A percentile compares a stretch with the other conserved stretches of the same genome.
These are phyloP conservation scores for Tribolium castaneum DNA, from an alignment of 1,140 invertebrate species.

Conservation along the genomic window DNA sequence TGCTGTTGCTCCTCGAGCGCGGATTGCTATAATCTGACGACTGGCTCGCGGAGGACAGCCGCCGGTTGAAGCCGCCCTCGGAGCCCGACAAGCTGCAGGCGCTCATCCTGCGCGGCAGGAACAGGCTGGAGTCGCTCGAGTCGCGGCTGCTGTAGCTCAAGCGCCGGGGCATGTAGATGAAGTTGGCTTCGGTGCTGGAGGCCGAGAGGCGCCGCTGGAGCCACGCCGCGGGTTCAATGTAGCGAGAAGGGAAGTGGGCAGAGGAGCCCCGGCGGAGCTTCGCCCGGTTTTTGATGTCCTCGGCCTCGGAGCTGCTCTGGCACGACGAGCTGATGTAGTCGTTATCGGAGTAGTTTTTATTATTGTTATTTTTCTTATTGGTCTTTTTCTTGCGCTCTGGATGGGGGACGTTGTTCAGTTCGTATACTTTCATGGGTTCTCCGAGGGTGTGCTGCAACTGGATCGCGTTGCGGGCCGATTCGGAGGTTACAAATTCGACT, in stretches of 20 bases:
- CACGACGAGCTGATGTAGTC: conserved; percentile 69
- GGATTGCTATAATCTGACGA: conserved; percentile 64
- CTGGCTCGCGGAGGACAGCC: conserved; percentile 67
- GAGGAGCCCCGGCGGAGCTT: conserved; percentile 69
- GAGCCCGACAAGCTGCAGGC: conserved; percentile 66
- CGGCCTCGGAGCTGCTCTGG: conserved; percentile 75
- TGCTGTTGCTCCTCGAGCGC: conserved; percentile 69
- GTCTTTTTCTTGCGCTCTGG: conserved; percentile 69
- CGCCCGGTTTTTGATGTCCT: conserved; percentile 68
- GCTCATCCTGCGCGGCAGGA: conserved; percentile 69
- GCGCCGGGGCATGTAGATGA: conserved; percentile 70
- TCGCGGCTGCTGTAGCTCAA: conserved; percentile 70
- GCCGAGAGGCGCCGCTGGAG: conserved; percentile 71
- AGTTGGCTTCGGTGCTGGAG: conserved; percentile 69
- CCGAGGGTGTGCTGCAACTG: conserved; percentile 65
- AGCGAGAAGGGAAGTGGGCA: conserved; percentile 66
- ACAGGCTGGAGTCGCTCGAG: conserved; percentile 69
- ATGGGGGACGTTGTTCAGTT: conserved; percentile 69
- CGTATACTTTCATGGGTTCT: conserved; percentile 66
- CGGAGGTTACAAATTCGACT: conserved; percentile 90
- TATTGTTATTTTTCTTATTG: conserved; percentile 61
- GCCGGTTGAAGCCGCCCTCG: conserved; percentile 63
- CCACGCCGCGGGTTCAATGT: conserved; percentile 72
- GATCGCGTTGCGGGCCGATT: conserved; percentile 83
- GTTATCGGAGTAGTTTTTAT: conserved; percentile 53